phyloP scores from a whole-genome alignment of 92 coral and sea anemone species.

The Anthopleura xanthogrammica region DNA sequence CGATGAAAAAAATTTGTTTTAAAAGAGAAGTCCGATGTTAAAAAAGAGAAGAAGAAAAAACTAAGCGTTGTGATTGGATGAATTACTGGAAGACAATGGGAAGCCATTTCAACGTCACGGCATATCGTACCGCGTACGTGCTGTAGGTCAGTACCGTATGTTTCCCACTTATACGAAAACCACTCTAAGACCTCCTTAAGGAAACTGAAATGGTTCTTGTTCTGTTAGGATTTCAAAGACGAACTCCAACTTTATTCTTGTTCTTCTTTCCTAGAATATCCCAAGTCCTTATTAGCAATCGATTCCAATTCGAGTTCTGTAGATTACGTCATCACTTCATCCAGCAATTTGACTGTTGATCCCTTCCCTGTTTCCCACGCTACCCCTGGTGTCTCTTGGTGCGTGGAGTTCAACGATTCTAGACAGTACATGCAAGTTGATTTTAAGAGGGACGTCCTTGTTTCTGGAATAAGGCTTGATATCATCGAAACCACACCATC shows the following conservation, averaged over 20 bases:
- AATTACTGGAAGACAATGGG: too few relatives aligned
- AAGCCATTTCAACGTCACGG: too few relatives aligned
- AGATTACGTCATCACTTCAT: conserved; percentile 6
- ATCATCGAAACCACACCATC: neutral
- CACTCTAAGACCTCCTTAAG: too few relatives aligned
- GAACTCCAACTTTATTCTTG: neutral
- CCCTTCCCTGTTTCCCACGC: conserved; percentile 1
- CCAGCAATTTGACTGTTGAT: conserved; percentile 14
- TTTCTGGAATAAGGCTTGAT: conserved; percentile 21
- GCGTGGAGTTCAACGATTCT: conserved; percentile 55
- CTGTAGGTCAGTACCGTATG: too few relatives aligned
- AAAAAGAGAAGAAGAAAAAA: too few relatives aligned
- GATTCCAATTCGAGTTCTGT: neutral
- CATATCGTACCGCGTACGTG: too few relatives aligned
- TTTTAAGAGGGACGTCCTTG: conserved; percentile 26
- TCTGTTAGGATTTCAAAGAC: neutral
- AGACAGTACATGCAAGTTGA: conserved; percentile 53
- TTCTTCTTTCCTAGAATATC: neutral
- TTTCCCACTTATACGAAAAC: too few relatives aligned
- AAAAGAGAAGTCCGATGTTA: too few relatives aligned
- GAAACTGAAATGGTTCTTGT: neutral
- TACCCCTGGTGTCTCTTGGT: conserved; percentile 54
- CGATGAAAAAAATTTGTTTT: too few relatives aligned
- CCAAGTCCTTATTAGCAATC: neutral
- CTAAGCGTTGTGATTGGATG: too few relatives aligned